A percentile compares a stretch with the other conserved stretches of the same genome.
Evolutionary conservation across 2,113 vertebrate genomes (phyloP).

Genomic region (Microtus ochrogaster): DNA sequence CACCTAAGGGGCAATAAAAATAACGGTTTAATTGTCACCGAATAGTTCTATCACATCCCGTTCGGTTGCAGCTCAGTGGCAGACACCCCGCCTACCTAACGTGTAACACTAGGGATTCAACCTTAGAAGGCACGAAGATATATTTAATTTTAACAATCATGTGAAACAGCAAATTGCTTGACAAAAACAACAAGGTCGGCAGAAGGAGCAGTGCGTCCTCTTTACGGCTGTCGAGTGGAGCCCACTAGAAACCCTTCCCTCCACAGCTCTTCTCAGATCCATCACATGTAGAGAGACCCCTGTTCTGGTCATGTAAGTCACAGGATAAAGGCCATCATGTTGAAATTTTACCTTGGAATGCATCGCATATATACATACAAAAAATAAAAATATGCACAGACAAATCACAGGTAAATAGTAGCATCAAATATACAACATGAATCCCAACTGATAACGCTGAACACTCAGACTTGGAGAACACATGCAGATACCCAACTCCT

Average conservation of each 20-base stretch:
- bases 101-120: background rate
- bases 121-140: background rate
- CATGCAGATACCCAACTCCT: background rate
- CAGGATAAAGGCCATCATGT: background rate
- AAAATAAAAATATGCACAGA: background rate
- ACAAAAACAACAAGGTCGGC: background rate
- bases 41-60: background rate
- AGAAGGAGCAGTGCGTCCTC: background rate
- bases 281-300: background rate
- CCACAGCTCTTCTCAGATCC: background rate
- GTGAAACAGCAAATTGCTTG: slow-evolving; percentile 11
- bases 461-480: background rate
- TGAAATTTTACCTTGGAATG: slow-evolving; percentile 27
- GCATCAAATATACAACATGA: background rate
- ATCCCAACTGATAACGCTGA: background rate
- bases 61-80: background rate
- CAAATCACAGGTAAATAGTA: background rate
- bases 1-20: background rate
- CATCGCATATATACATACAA: background rate
- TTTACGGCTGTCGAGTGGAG: background rate
- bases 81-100: background rate
- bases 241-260: background rate
- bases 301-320: background rate
- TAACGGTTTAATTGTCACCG: background rate
- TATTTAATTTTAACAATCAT: background rate